Percentiles rank a stretch among this genome's conserved stretches.
Conservation (phyloP, 2,113 vertebrate species). For the Odocoileus virginianus region DNA sequence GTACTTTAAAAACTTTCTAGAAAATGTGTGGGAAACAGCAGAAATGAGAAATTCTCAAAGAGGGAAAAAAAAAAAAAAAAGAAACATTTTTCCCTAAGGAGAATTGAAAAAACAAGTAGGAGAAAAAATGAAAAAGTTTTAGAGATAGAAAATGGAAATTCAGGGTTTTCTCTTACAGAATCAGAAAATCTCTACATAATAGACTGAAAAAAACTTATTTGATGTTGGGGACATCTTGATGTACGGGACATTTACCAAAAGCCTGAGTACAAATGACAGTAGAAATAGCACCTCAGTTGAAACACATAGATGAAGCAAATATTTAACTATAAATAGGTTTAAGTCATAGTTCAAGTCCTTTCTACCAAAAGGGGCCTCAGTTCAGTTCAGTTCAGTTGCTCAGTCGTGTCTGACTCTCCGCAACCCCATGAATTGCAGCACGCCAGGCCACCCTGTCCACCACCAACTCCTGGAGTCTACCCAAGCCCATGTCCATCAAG, state of each 20-base stretch:
- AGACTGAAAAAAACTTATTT: slow-evolving; percentile 16
- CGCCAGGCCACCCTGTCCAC: too few species aligned
- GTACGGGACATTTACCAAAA: slow-evolving; percentile 29
- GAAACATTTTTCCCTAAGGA: background rate
- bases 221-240: slow-evolving; percentile 38
- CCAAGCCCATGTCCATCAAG: too few species aligned
- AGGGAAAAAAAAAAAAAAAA: background rate
- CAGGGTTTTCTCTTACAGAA: background rate
- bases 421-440: too few species aligned
- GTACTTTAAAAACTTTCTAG: background rate
- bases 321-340: background rate
- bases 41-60: slow-evolving; percentile 24
- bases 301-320: background rate
- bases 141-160: slow-evolving; percentile 44
- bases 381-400: too few species aligned
- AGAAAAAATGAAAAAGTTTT: slow-evolving; percentile 35
- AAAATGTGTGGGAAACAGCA: background rate
- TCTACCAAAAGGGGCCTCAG: background rate
- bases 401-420: too few species aligned
- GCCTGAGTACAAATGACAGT: background rate
- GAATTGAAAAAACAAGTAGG: background rate
- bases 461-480: too few species aligned
- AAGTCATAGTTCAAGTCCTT: background rate
- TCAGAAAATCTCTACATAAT: background rate
- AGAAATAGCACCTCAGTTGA: background rate